Evolutionary conservation across 2,888 invertebrate species (phyloP).

Genomic region (Ethmia dodecea): DNA sequence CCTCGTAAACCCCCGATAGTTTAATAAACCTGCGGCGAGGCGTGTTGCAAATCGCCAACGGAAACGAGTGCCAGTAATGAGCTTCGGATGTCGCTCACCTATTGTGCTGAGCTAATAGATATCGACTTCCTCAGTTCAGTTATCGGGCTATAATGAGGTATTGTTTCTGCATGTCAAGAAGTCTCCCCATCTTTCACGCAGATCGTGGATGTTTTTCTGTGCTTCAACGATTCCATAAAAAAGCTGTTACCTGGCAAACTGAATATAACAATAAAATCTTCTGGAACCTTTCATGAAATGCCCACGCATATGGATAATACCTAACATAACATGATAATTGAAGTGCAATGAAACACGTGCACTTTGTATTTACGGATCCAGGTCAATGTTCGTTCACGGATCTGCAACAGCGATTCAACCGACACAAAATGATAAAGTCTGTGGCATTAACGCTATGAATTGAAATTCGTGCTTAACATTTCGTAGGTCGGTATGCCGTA

Average conservation of each 20-base stretch:
- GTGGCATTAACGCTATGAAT: slow-evolving; percentile 44
- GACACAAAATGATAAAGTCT: slow-evolving; percentile 47
- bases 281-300: neutral
- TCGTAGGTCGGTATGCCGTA: slow-evolving; percentile 27
- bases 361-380: slow-evolving; percentile 31
- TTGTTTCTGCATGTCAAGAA: slow-evolving; percentile 55
- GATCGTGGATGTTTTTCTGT: no score
- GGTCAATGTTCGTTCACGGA: slow-evolving; percentile 52
- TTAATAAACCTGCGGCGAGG: slow-evolving; percentile 35
- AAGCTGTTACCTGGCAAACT: no score
- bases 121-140: slow-evolving; percentile 71
- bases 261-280: no score
- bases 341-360: slow-evolving; percentile 1
- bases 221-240: no score
- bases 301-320: neutral
- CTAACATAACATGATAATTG: neutral
- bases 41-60: slow-evolving; percentile 68
- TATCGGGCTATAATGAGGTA: slow-evolving; percentile 60
- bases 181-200: slow-evolving; percentile 52
- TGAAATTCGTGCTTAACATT: slow-evolving; percentile 40
- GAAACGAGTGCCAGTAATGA: slow-evolving; percentile 72
- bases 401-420: slow-evolving; percentile 43
- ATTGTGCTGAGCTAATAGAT: slow-evolving; percentile 75
- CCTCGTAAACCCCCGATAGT: slow-evolving; percentile 3
- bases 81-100: slow-evolving; percentile 77